Evolutionary conservation across 64 coral and sea anemone species (phyloP).

Genomic region (Platygyra sinensis): DNA sequence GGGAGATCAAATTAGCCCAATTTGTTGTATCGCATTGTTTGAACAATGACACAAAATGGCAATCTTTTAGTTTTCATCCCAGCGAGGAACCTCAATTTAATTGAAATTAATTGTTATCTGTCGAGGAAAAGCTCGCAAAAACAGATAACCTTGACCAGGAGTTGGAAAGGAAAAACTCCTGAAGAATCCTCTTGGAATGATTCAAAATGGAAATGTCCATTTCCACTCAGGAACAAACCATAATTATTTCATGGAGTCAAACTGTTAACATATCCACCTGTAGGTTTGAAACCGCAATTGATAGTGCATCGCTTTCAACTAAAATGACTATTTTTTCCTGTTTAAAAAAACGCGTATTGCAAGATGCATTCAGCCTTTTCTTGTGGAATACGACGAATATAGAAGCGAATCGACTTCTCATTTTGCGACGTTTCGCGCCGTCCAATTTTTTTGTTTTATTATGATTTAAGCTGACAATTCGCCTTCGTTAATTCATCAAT

Average conservation of each 20-base stretch:
- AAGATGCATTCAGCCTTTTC: neutral
- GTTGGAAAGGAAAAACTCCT: neutral
- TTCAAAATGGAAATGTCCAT: neutral
- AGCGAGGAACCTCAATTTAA: neutral
- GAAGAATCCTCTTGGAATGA: neutral
- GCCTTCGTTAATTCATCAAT: slow-evolving; percentile 41
- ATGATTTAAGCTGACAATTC: slow-evolving; percentile 21
- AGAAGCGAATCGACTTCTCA: neutral
- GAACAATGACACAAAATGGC: neutral
- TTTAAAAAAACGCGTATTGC: neutral
- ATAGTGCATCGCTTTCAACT: slow-evolving; percentile 8
- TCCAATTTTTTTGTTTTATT: neutral
- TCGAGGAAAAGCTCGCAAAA: neutral
- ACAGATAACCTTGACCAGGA: neutral
- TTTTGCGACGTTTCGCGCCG: neutral
- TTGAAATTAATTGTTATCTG: neutral
- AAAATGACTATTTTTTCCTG: neutral
- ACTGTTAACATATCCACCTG: slow-evolving; percentile 41
- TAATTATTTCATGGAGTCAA: slow-evolving; percentile 29
- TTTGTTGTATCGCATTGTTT: neutral
- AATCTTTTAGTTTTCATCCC: neutral
- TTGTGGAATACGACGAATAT: neutral
- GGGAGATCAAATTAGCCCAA: neutral
- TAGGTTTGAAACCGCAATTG: slow-evolving; percentile 36
- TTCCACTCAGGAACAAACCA: neutral